These are phyloP conservation scores for Decapterus maruadsi DNA, from an alignment of 2,797 vertebrate species.

Conservation along the genomic window DNA sequence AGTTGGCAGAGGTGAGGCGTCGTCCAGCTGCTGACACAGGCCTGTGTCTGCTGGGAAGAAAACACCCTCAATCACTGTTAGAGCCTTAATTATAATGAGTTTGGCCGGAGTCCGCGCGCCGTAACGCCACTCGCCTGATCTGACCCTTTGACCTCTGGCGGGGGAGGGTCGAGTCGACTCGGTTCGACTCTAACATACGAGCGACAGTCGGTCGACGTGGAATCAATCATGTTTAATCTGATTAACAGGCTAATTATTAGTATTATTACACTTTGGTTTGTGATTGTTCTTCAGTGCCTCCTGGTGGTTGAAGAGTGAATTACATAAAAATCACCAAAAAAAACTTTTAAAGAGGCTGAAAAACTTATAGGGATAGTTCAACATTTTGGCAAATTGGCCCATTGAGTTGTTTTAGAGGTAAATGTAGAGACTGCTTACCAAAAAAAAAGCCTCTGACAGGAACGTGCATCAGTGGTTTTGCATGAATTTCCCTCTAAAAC, in stretches of 20 bases:
- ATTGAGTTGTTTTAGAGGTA: no score
- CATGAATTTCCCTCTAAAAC: no score
- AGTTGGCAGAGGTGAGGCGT: slow-evolving; percentile 41
- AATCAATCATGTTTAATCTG: neutral
- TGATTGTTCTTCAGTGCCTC: no score
- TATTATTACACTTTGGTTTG: no score
- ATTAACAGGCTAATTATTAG: slow-evolving; percentile 16
- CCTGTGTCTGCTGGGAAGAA: slow-evolving; percentile 17
- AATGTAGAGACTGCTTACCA: no score
- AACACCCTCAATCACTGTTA: slow-evolving; percentile 12
- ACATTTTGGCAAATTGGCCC: no score
- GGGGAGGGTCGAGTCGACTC: neutral
- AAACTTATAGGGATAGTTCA: no score
- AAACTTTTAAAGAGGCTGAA: no score
- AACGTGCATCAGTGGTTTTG: no score
- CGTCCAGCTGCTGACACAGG: slow-evolving; percentile 40
- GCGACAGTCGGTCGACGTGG: neutral
- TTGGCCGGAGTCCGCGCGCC: slow-evolving; percentile 23
- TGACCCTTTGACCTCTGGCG: slow-evolving; percentile 14
- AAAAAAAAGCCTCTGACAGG: no score
- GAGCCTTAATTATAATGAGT: slow-evolving; percentile 42
- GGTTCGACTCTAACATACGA: slow-evolving; percentile 6
- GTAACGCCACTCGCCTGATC: slow-evolving; percentile 15
- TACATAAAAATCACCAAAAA: no score
- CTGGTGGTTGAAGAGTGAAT: no score